A percentile compares a stretch with the other conserved stretches of the same genome.
Evolutionary conservation across 2,797 vertebrate genomes (phyloP).

Genomic region (Tapera naevia): DNA sequence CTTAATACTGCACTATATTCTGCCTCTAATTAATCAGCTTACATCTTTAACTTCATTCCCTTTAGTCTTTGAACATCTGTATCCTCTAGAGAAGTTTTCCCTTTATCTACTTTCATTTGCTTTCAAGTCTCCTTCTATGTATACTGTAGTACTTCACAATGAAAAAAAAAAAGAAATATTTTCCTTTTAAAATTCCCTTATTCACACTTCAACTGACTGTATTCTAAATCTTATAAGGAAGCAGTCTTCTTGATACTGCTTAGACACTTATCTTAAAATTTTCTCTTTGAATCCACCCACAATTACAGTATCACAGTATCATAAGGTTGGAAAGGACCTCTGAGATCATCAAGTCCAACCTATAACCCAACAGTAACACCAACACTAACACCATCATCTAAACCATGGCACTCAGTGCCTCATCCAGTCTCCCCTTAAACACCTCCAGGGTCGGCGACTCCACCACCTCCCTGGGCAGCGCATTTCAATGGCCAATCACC

Average conservation of each 20-base stretch:
- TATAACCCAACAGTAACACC: too few species aligned
- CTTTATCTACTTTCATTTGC: not conserved
- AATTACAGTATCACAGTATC: too few species aligned
- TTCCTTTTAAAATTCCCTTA: not conserved
- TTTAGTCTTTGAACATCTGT: not conserved
- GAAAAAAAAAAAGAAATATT: not conserved
- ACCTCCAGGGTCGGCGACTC: too few species aligned
- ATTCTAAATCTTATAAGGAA: not conserved
- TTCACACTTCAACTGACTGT: not conserved
- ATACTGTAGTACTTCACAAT: not conserved
- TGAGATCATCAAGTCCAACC: too few species aligned
- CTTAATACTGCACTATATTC: not conserved
- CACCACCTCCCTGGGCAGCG: too few species aligned
- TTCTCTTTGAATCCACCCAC: not conserved
- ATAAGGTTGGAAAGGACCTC: too few species aligned
- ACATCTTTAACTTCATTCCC: not conserved
- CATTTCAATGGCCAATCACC: too few species aligned
- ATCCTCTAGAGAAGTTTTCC: not conserved
- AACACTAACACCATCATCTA: too few species aligned
- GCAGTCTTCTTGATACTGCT: not conserved
- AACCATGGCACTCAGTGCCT: too few species aligned
- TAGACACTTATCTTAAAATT: not conserved
- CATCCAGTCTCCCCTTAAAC: too few species aligned
- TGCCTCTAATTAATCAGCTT: not conserved
- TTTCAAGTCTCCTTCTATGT: not conserved